These are phyloP conservation scores for Harpalus rufipes DNA, from an alignment of 2,888 invertebrate genomes.

Conservation along the genomic window DNA sequence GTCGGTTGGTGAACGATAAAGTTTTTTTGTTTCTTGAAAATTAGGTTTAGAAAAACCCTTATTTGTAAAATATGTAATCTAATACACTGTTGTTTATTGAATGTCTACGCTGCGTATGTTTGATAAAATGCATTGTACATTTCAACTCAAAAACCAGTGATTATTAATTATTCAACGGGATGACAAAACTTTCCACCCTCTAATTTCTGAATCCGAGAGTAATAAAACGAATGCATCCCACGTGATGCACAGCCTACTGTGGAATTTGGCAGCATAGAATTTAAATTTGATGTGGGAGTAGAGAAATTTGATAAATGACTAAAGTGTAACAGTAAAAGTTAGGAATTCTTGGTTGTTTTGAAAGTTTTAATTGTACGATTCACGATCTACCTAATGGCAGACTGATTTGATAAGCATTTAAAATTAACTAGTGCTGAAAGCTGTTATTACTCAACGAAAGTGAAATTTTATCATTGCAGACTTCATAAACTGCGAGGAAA, in stretches of 20 bases:
- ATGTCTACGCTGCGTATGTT: too few species aligned
- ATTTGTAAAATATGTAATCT: too few species aligned
- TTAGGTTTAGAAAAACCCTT: too few species aligned
- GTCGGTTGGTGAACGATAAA: too few species aligned
- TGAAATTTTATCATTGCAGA: not conserved
- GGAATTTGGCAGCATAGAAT: slow-evolving; percentile 26
- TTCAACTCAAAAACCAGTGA: not conserved
- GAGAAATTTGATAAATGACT: slow-evolving; percentile 38
- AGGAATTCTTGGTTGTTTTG: slow-evolving; percentile 46
- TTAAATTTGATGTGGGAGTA: slow-evolving; percentile 47
- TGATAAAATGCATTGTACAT: too few species aligned
- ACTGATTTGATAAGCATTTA: slow-evolving; percentile 54
- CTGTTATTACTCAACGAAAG: slow-evolving; percentile 36
- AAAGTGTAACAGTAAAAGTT: slow-evolving; percentile 20
- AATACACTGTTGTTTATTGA: too few species aligned
- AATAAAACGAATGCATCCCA: slow-evolving; percentile 47
- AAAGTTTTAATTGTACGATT: slow-evolving; percentile 50
- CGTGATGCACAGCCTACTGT: slow-evolving; percentile 46
- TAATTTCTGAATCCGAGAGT: not conserved
- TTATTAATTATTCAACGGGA: slow-evolving; percentile 25
- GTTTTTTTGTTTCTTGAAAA: too few species aligned
- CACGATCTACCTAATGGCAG: slow-evolving; percentile 52
- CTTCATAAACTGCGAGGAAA: too few species aligned
- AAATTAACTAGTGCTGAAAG: slow-evolving; percentile 54
- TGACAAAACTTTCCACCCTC: slow-evolving; percentile 37